A percentile compares a stretch with the other conserved stretches of the same genome.
Conservation (phyloP, 2,113 vertebrate species). For the Puma concolor region DNA sequence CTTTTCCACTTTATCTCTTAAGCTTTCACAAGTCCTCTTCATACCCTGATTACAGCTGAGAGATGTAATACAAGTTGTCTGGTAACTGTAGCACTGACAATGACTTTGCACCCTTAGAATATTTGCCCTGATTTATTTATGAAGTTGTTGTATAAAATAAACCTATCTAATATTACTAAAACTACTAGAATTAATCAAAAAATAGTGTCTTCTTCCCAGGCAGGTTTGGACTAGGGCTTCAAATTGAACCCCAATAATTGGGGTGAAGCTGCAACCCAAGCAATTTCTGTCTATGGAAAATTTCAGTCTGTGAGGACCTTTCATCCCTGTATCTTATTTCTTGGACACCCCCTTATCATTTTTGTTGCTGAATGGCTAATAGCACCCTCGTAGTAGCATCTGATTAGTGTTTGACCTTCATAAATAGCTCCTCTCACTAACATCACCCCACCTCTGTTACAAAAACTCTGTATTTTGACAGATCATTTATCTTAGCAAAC, state of each 20-base stretch:
- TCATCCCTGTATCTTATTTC: not conserved
- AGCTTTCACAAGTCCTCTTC: not conserved
- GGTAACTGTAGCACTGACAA: not conserved
- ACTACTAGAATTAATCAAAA: not conserved
- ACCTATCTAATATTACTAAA: not conserved
- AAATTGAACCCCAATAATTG: not conserved
- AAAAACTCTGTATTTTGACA: slow-evolving; percentile 5
- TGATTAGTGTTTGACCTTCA: not conserved
- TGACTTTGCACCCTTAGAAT: not conserved
- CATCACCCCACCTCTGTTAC: not conserved
- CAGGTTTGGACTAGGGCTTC: not conserved
- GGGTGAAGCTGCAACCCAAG: not conserved
- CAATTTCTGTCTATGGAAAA: not conserved
- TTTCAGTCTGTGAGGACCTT: not conserved
- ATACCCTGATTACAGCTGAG: not conserved
- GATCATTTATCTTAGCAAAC: not conserved
- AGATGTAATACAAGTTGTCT: not conserved
- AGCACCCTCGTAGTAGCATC: not conserved
- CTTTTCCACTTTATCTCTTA: not conserved
- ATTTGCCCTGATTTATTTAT: slow-evolving; percentile 13
- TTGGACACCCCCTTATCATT: not conserved
- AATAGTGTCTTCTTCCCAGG: not conserved
- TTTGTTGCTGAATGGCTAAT: not conserved
- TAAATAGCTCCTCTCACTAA: not conserved
- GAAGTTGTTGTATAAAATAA: not conserved